Evolutionary conservation across 2,797 vertebrate species (phyloP), one percentile per base, ranked within the genome.

Genomic region (Astyanax mexicanus): DNA sequence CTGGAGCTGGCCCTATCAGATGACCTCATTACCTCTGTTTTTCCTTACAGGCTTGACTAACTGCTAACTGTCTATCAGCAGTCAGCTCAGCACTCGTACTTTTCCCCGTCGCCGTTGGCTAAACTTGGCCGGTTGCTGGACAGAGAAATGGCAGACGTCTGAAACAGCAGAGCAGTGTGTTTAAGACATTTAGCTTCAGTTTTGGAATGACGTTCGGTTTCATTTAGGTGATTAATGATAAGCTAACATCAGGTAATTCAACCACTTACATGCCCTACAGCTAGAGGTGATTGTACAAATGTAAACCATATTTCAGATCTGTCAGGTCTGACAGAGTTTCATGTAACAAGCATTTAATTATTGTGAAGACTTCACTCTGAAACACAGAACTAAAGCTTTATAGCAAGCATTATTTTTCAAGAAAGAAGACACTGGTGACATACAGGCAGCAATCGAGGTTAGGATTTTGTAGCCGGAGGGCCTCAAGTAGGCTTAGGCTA

Each of bases 41-140:
- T 57, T 73, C 65, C 58, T 73, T 49, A 47, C 67, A 29, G 65
- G 25, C 25, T 66, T 74, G 57, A 55, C 77, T 69, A 70, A 75
- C 78, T 75, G 77, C 66, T 57, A 60, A 74, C 74, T 66, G 78
- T 82, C 81, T 58, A n/a, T 82, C 81, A 74, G 54, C 81, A 74
- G 54, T 60, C 77, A 61, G 70, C 52, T 77, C 57, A 71, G 64
- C 52, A 47, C 51, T 49, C 55, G 38, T 61, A 74, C 60, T 52
- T 40, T n/a, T 11, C 54, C 21, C n/a, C 21, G 1, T 25, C 35
- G 19, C 32, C 44, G 11, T 47, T 27, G 52, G 23, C 44, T 11
- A 6, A 19, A 38, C 10, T 10, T 13, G 11, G 21, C 2, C 23
- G n/a, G 25, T 11, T n/a, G 25, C 17, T 29, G 62, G 21, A 42